phyloP scores from a whole-genome alignment of 2,888 invertebrate genomes.

The Brenthis daphne region DNA sequence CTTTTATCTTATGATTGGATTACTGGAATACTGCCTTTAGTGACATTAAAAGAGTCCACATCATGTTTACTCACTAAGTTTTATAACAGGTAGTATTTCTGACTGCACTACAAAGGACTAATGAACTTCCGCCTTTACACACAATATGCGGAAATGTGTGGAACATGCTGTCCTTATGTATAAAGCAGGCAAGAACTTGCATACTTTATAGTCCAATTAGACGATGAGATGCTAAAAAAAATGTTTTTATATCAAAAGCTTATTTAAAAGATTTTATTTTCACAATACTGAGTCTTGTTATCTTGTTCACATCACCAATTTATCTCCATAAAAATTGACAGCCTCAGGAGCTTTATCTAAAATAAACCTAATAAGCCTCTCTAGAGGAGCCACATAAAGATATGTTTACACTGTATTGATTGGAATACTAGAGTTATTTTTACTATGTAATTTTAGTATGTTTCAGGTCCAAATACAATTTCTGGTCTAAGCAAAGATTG shows the following conservation, averaged over 20 bases:
- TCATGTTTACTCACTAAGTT: conserved; percentile 9
- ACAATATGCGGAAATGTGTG: not conserved
- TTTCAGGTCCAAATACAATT: too few species aligned
- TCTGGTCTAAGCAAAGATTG: too few species aligned
- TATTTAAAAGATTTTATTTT: conserved; percentile 9
- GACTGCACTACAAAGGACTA: conserved; percentile 14
- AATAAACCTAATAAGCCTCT: conserved; percentile 9
- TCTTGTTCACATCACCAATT: conserved; percentile 22
- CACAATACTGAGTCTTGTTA: conserved; percentile 20
- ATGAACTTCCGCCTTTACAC: conserved; percentile 9
- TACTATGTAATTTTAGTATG: too few species aligned
- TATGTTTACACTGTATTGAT: too few species aligned
- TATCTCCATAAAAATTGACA: conserved; percentile 22
- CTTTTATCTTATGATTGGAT: too few species aligned
- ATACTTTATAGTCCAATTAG: conserved; percentile 3
- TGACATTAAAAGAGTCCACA: not conserved
- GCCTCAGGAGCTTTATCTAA: conserved; percentile 7
- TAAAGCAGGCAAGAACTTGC: not conserved
- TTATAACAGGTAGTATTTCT: conserved; percentile 14
- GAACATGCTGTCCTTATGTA: not conserved
- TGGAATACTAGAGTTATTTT: too few species aligned
- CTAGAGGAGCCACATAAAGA: not conserved
- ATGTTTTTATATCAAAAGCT: not conserved
- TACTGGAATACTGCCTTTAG: too few species aligned
- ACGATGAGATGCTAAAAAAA: not conserved